phyloP scores from a whole-genome alignment of 2,797 vertebrate species.

The Chelonia mydas region DNA sequence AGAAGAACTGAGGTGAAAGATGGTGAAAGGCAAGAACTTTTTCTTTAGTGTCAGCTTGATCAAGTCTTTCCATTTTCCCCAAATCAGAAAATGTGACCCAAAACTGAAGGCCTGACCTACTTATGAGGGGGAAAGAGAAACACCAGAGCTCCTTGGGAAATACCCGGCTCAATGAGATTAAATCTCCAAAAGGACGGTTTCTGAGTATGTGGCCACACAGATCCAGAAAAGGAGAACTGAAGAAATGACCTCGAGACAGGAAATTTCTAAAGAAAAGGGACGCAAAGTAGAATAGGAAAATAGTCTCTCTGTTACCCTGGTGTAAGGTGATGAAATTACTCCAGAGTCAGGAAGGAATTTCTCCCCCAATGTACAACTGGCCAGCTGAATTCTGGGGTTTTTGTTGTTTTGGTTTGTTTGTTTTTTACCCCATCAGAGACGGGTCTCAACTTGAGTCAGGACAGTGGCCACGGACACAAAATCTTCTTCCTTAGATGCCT shows the following conservation, averaged over 20 bases:
- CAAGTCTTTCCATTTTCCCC: background rate
- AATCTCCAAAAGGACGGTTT: background rate
- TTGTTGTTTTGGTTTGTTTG: background rate
- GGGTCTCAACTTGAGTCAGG: background rate
- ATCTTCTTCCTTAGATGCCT: background rate
- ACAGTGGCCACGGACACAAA: background rate
- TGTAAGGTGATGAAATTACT: background rate
- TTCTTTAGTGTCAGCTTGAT: background rate
- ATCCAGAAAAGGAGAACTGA: background rate
- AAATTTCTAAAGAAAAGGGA: background rate
- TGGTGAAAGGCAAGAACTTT: background rate
- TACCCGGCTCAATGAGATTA: background rate
- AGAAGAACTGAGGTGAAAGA: background rate
- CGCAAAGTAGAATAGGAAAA: background rate
- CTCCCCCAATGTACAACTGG: background rate
- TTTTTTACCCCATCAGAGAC: background rate
- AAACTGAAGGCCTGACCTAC: background rate
- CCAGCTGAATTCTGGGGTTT: background rate
- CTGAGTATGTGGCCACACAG: background rate
- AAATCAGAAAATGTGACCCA: background rate
- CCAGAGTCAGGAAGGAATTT: background rate
- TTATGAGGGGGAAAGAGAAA: background rate
- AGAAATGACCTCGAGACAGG: background rate
- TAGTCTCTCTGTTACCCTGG: background rate
- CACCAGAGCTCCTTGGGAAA: background rate